Conservation (phyloP, 37 sponge, comb jelly and placozoan genomes). For the Trichoplax adhaerens region DNA sequence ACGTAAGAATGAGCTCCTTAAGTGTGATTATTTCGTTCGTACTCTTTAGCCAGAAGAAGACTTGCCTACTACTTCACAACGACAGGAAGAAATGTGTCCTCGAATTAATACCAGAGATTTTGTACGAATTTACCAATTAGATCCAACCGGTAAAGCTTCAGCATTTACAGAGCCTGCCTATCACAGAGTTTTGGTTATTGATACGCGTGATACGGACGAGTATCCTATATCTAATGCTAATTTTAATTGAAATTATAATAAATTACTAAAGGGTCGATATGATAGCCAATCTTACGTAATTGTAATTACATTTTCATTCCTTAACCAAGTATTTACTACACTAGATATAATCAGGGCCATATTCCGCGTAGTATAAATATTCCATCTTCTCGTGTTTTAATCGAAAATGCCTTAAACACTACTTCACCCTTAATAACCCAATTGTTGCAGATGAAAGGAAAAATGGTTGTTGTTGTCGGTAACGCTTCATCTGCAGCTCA, state of each 20-base stretch:
- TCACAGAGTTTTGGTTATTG: slow-evolving; percentile 25
- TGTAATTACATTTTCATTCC: no score
- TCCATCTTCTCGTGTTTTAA: slow-evolving; percentile 41
- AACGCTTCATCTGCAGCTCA: slow-evolving; percentile 26
- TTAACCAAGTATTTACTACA: no score
- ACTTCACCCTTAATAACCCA: slow-evolving; percentile 1
- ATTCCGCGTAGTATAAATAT: slow-evolving; percentile 42
- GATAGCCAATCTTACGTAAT: no score
- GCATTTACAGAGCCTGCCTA: slow-evolving; percentile 5
- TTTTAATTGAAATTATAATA: no score
- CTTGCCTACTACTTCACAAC: slow-evolving; percentile 18
- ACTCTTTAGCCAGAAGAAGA: slow-evolving; percentile 19
- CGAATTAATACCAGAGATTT: slow-evolving; percentile 56
- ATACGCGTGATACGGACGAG: slow-evolving; percentile 54
- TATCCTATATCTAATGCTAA: slow-evolving; percentile 16
- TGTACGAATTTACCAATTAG: slow-evolving; percentile 35
- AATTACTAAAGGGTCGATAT: no score
- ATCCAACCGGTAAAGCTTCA: slow-evolving; percentile 5
- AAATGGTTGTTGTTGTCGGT: slow-evolving; percentile 40
- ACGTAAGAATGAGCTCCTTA: no score
- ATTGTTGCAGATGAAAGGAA: slow-evolving; percentile 13
- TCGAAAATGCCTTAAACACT: slow-evolving; percentile 27
- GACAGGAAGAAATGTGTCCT: slow-evolving; percentile 39
- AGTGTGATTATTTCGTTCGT: no score
- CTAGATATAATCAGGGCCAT: slow-evolving; percentile 48